Conservation (phyloP, 2,888 invertebrate species). For the Dryobotodes eremita region DNA sequence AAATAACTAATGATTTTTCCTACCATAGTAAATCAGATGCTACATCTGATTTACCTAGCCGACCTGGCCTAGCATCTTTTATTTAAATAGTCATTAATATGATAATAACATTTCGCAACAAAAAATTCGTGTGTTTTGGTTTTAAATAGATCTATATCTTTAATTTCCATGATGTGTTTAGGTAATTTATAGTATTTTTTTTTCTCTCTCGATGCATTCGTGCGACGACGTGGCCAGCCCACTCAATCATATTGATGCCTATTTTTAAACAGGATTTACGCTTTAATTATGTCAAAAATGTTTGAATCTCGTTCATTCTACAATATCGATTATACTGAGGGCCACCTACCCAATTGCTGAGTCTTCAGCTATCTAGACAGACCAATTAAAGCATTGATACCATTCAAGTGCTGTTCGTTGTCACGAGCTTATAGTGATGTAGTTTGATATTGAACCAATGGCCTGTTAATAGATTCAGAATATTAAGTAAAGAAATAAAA, state of each 20-base stretch:
- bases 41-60: no score
- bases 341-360: not conserved
- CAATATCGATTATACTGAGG: constrained; percentile 1
- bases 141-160: no score
- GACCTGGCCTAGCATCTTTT: no score
- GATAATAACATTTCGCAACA: no score
- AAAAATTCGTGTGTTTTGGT: no score
- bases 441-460: not conserved
- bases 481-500: not conserved
- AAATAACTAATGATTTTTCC: no score
- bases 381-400: constrained; percentile 11
- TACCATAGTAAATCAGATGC: no score
- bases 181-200: no score
- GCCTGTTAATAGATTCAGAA: not conserved
- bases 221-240: not conserved
- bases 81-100: no score
- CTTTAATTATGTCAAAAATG: not conserved
- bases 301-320: not conserved
- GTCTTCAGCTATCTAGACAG: not conserved
- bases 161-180: no score
- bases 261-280: not conserved
- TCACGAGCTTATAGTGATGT: not conserved
- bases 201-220: not conserved
- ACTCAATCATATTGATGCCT: not conserved
- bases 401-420: constrained; percentile 26